Conservation (phyloP, 2,113 vertebrate genomes). For the Pteronura brasiliensis region DNA sequence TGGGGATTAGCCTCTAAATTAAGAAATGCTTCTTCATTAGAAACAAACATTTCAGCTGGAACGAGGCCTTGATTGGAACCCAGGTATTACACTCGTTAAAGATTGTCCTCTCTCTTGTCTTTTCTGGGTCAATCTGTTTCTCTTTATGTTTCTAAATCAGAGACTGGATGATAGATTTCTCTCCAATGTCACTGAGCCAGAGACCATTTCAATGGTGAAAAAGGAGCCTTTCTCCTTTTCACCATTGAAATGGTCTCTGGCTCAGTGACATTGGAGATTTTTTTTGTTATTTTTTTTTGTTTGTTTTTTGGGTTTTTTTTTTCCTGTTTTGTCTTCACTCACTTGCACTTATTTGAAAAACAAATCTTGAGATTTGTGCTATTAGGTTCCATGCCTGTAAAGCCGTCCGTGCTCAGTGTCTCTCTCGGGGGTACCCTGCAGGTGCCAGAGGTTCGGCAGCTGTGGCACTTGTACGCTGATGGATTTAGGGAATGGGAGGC, state of each 20-base stretch:
- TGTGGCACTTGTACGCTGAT: slow-evolving; percentile 74
- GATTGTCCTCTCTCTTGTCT: slow-evolving; percentile 61
- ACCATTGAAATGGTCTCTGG: slow-evolving; percentile 61
- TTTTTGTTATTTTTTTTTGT: not conserved
- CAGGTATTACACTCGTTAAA: slow-evolving; percentile 74
- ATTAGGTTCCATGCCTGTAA: slow-evolving; percentile 79
- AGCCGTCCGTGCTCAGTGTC: slow-evolving; percentile 73
- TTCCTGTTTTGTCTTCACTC: not conserved
- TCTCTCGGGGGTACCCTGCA: slow-evolving; percentile 77
- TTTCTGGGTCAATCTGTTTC: slow-evolving; percentile 76
- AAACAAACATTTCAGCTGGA: slow-evolving; percentile 51
- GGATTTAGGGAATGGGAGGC: slow-evolving; percentile 78
- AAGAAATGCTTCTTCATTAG: slow-evolving; percentile 61
- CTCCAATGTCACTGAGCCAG: not conserved
- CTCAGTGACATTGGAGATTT: slow-evolving; percentile 76
- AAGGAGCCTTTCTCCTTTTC: slow-evolving; percentile 48
- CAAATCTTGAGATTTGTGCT: slow-evolving; percentile 82
- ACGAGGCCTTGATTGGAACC: slow-evolving; percentile 65
- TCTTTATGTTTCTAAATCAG: slow-evolving; percentile 73
- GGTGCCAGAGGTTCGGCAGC: slow-evolving; percentile 82
- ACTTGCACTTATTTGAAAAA: slow-evolving; percentile 82
- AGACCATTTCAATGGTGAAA: too few relatives aligned
- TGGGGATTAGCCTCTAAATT: not conserved
- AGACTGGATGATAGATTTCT: slow-evolving; percentile 76
- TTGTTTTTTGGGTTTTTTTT: not conserved